Percentiles rank a stretch among this genome's conserved stretches.
Evolutionary conservation across 2,888 invertebrate species (phyloP).

Genomic region (Melanchra persicariae): DNA sequence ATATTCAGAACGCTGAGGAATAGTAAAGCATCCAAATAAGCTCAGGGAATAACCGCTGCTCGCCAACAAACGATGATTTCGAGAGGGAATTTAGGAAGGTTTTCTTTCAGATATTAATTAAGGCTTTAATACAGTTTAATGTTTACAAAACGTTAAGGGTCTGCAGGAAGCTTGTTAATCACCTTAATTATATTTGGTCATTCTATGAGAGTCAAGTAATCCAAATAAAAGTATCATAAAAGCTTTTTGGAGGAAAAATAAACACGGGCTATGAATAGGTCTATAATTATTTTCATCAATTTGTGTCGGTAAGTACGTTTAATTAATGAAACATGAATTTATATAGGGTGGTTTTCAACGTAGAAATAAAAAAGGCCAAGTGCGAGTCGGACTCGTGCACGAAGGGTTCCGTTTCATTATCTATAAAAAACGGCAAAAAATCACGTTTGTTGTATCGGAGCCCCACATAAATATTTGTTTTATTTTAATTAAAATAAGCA

Average conservation of each 20-base stretch:
- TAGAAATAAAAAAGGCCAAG: too few relatives aligned
- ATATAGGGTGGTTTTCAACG: too few relatives aligned
- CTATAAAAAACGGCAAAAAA: too few relatives aligned
- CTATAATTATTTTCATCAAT: neutral
- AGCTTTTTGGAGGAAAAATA: neutral
- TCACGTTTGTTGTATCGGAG: too few relatives aligned
- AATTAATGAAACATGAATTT: too few relatives aligned
- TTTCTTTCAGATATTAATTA: conserved; percentile 51
- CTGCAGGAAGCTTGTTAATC: conserved; percentile 24
- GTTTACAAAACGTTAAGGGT: conserved; percentile 17
- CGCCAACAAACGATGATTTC: conserved; percentile 24
- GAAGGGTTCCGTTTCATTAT: too few relatives aligned
- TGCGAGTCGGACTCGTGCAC: too few relatives aligned
- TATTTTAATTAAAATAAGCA: too few relatives aligned
- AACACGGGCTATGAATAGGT: neutral
- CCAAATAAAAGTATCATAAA: conserved; percentile 18
- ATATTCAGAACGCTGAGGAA: conserved; percentile 42
- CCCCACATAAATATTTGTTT: too few relatives aligned
- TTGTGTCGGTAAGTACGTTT: neutral
- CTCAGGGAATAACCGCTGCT: conserved; percentile 45
- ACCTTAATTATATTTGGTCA: conserved; percentile 25
- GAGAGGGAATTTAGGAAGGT: conserved; percentile 36
- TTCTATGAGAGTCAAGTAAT: conserved; percentile 12
- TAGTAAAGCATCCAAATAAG: conserved; percentile 42
- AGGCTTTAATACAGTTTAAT: conserved; percentile 36